A percentile compares a stretch with the other conserved stretches of the same genome.
phyloP scores from a whole-genome alignment of 2,797 vertebrate genomes.

The Catamblyrhynchus diadema region DNA sequence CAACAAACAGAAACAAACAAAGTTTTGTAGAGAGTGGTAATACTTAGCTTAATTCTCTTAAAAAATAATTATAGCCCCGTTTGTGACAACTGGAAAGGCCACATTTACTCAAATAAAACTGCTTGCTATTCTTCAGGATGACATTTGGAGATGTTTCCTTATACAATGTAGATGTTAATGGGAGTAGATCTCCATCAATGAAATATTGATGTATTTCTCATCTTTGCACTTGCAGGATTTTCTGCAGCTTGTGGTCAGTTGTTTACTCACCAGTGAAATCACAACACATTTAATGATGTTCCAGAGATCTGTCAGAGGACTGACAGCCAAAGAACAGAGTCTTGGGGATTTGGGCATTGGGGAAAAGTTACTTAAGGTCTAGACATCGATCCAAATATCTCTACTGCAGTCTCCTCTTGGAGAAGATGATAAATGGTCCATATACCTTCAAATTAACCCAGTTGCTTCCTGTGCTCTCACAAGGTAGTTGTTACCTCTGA shows the following conservation, averaged over 20 bases:
- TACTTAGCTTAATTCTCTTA: slow-evolving; percentile 51
- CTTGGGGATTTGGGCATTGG: slow-evolving; percentile 50
- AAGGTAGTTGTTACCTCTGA: neutral
- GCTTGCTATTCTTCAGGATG: slow-evolving; percentile 35
- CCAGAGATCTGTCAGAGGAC: neutral
- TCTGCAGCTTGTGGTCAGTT: neutral
- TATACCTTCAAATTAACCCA: neutral
- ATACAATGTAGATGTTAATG: slow-evolving; percentile 4
- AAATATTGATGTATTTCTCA: slow-evolving; percentile 50
- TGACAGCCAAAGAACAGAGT: slow-evolving; percentile 29
- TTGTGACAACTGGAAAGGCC: slow-evolving; percentile 7
- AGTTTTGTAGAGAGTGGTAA: neutral
- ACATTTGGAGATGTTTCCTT: slow-evolving; percentile 56
- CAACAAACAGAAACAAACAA: slow-evolving; percentile 43
- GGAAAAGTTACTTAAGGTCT: slow-evolving; percentile 44
- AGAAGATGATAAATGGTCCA: neutral
- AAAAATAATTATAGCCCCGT: slow-evolving; percentile 64
- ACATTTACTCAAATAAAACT: neutral
- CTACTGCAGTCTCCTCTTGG: neutral
- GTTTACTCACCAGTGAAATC: slow-evolving; percentile 17
- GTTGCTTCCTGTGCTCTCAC: neutral
- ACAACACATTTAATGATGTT: neutral
- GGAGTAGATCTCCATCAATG: slow-evolving; percentile 29
- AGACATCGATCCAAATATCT: neutral
- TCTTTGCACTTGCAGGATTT: neutral